A percentile compares a stretch with the other conserved stretches of the same genome.
Conservation (phyloP, 2,888 invertebrate species). For the Mesorhabditis sp. region DNA sequence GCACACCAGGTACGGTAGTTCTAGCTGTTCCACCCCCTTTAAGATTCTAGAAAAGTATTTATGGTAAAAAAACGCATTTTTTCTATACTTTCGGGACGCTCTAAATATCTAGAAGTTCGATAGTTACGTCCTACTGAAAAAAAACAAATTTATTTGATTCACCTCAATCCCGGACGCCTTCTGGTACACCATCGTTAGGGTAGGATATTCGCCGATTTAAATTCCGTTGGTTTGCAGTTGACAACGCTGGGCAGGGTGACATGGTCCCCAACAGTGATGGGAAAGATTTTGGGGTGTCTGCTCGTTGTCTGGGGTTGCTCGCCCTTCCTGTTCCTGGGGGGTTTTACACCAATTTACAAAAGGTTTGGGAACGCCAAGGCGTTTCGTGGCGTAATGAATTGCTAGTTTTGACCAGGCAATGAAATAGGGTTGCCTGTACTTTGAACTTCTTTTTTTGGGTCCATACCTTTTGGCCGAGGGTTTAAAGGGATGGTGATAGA, state of each 20-base stretch:
- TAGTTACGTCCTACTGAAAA: not conserved
- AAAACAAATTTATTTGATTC: slow-evolving; percentile 75
- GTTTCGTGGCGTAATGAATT: not conserved
- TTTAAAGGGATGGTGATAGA: not conserved
- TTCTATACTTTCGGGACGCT: not conserved
- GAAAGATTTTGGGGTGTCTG: slow-evolving; percentile 99
- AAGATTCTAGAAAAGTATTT: not conserved
- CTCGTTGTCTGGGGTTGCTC: slow-evolving; percentile 95
- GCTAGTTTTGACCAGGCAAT: slow-evolving; percentile 9
- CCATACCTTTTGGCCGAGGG: too few relatives aligned
- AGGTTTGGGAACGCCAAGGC: not conserved
- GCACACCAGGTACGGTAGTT: slow-evolving; percentile 54
- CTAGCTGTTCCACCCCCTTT: not conserved
- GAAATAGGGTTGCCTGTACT: not conserved
- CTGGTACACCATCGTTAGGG: slow-evolving; percentile 99
- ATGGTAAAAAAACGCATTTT: not conserved
- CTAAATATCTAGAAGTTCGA: too few relatives aligned
- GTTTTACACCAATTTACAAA: slow-evolving; percentile 8
- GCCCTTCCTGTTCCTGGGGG: slow-evolving; percentile 86
- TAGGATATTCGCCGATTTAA: slow-evolving; percentile 62
- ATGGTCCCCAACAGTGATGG: slow-evolving; percentile 99
- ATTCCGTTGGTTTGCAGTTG: slow-evolving; percentile 18
- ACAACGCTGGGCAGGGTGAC: slow-evolving; percentile 65
- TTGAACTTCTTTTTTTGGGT: not conserved
- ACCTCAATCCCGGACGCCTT: slow-evolving; percentile 99